phyloP scores from a whole-genome alignment of 2,888 invertebrate genomes.

The Drosophila affinis region DNA sequence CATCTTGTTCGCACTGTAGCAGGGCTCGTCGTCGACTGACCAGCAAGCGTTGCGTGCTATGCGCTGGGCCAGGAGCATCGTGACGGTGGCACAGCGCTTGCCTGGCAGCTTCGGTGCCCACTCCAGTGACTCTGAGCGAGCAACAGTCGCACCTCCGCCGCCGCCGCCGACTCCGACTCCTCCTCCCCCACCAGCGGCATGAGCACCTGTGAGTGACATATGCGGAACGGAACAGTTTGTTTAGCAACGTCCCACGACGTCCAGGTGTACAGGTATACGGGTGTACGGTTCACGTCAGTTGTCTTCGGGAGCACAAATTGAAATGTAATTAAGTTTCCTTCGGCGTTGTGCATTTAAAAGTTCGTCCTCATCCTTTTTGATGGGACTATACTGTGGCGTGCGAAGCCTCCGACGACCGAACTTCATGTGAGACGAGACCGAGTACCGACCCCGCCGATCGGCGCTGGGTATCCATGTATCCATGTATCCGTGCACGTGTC shows the following conservation, averaged over 20 bases:
- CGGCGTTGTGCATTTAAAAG: slow-evolving; percentile 18
- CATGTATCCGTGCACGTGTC: slow-evolving; percentile 19
- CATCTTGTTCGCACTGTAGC: slow-evolving; percentile 81
- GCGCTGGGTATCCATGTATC: neutral
- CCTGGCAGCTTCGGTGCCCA: slow-evolving; percentile 51
- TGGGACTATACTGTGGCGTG: slow-evolving; percentile 43
- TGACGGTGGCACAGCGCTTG: slow-evolving; percentile 75
- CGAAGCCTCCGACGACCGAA: slow-evolving; percentile 61
- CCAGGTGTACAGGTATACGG: neutral
- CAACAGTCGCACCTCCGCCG: slow-evolving; percentile 51
- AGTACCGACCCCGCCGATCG: no score
- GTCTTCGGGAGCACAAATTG: slow-evolving; percentile 56
- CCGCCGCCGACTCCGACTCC: slow-evolving; percentile 1
- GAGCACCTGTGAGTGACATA: slow-evolving; percentile 40
- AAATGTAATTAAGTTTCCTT: slow-evolving; percentile 76
- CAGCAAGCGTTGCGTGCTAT: slow-evolving; percentile 80
- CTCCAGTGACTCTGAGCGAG: slow-evolving; percentile 64
- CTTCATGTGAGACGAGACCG: slow-evolving; percentile 53
- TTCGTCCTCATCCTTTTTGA: slow-evolving; percentile 37
- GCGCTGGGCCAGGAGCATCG: slow-evolving; percentile 81
- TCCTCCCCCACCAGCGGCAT: slow-evolving; percentile 10
- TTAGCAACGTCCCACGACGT: slow-evolving; percentile 15
- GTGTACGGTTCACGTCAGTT: slow-evolving; percentile 33
- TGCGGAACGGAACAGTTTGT: slow-evolving; percentile 45
- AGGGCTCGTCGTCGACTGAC: slow-evolving; percentile 81